Evolutionary conservation across 2,113 vertebrate species (phyloP), one percentile per base, ranked within the genome.

Genomic region (Jacana jacana): DNA sequence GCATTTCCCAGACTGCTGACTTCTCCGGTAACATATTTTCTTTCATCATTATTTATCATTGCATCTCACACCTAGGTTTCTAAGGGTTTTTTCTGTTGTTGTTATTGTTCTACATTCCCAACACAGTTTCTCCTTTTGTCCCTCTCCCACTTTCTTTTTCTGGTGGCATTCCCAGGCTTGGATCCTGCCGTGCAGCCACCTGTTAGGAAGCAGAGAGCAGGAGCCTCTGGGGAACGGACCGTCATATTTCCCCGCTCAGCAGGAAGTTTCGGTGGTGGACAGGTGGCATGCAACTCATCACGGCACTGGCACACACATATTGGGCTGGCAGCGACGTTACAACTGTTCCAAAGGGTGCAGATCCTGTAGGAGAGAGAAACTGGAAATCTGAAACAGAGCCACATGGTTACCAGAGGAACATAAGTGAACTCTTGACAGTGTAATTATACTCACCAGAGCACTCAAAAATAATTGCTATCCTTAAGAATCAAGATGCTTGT

Each of bases 401-500:
- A 88, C 95, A 69, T 57, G 65, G 51, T 37, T 75, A 75, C 30
- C 48, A 46, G 77, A 14, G 4, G 69, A 94, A 94, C 68, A 33
- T 46, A 94, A 88, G 48, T 49, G 80, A 94, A 93, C 91, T 37
- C 79, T 69, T 86, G 72, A 83, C 88, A 75, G 76, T 86, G 60
- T 72, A 86, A 91, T 94, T 93, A 75, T 65, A 54, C 46, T 75
- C 52, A 27, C 51, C 58, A 91, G 85, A 94, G 76, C 69, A 93
- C 88, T 94, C 68, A 91, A 88, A 91, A 94, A 52, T 89, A 85
- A 95, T 90, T 88, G 48, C 80, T 90, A 24, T 68, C 60, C 70
- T 93, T 70, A 95, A 90, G 71, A 93, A 93, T 86, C 88, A 95
- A 91, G 82, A 52, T 78, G 65, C 61, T 96, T 90, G 55, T 89